Percentiles rank a stretch among this genome's conserved stretches.
Conservation (phyloP, 2,113 vertebrate genomes). For the Nothoprocta perdicaria region DNA sequence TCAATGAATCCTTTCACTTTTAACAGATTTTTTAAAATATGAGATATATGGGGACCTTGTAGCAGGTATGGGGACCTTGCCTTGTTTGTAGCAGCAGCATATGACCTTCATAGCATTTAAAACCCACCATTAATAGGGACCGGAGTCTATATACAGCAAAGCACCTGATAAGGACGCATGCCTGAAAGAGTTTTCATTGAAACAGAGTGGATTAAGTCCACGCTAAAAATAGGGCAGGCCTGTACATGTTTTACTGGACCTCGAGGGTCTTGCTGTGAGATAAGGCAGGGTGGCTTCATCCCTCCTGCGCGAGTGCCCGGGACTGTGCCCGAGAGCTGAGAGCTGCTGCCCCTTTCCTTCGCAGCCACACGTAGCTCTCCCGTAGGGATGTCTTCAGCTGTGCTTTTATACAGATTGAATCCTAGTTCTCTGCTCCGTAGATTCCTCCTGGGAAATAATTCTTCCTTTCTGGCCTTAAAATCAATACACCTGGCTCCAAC, state of each 20-base stretch:
- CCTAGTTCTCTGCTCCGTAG: background rate
- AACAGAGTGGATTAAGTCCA: background rate
- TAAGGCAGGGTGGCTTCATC: background rate
- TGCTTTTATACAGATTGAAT: background rate
- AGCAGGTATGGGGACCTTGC: background rate
- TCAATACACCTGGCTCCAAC: background rate
- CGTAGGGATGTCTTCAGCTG: background rate
- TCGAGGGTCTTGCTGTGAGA: background rate
- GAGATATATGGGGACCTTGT: background rate
- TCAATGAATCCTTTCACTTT: constrained; percentile 36
- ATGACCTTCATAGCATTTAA: background rate
- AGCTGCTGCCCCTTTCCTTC: background rate
- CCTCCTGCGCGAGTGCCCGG: background rate
- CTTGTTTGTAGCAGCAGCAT: background rate
- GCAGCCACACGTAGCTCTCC: background rate
- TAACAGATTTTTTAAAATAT: background rate
- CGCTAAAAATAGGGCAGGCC: constrained; percentile 10
- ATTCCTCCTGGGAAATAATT: background rate
- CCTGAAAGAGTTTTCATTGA: background rate
- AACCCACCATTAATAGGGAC: background rate
- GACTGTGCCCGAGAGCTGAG: background rate
- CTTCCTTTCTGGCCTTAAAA: background rate
- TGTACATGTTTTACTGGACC: background rate
- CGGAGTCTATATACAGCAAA: background rate
- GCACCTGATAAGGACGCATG: background rate